These are phyloP conservation scores for Fukomys damarensis DNA, from an alignment of 2,113 vertebrate species.

Conservation along the genomic window DNA sequence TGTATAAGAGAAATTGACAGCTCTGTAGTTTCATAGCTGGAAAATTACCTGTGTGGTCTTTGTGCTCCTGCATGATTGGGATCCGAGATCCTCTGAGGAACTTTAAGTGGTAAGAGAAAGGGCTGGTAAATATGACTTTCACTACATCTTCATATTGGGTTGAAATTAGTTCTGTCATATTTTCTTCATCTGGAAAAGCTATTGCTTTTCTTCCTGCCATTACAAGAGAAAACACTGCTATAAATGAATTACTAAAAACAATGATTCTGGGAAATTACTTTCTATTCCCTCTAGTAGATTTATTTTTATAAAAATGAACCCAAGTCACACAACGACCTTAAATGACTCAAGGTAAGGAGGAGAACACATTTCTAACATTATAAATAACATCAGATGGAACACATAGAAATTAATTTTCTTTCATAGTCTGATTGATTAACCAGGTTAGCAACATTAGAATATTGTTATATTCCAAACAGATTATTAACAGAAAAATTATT, in stretches of 20 bases:
- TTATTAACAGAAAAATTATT: neutral
- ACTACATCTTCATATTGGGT: neutral
- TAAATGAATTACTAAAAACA: neutral
- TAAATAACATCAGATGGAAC: neutral
- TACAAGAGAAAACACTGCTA: neutral
- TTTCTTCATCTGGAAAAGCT: neutral
- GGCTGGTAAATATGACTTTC: neutral
- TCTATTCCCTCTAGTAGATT: neutral
- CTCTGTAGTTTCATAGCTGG: neutral
- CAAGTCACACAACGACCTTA: neutral
- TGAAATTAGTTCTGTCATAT: neutral
- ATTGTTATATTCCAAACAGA: neutral
- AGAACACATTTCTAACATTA: neutral
- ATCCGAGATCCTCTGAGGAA: neutral
- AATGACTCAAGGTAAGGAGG: neutral
- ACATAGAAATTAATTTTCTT: neutral
- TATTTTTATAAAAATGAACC: neutral
- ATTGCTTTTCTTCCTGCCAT: neutral
- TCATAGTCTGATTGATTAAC: neutral
- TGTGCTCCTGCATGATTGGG: neutral
- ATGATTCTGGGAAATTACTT: neutral
- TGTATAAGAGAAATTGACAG: neutral
- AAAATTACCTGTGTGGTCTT: neutral
- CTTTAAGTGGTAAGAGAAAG: slow-evolving; percentile 6
- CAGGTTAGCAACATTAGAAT: neutral